Percentiles rank a stretch among this genome's conserved stretches.
Conservation (phyloP, 2,113 vertebrate species). For the Ciconia stormi region DNA sequence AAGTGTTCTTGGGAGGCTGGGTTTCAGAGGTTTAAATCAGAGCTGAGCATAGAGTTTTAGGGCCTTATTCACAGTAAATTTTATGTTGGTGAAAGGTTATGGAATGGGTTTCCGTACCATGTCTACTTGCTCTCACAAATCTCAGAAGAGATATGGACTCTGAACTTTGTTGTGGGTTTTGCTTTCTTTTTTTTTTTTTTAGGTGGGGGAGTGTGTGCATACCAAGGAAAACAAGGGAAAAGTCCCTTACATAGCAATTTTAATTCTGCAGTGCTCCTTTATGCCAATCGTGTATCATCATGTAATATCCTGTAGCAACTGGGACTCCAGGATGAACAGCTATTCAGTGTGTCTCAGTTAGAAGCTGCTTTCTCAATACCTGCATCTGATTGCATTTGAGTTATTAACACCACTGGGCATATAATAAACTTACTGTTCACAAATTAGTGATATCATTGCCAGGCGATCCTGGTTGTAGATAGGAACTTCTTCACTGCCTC, state of each 20-base stretch:
- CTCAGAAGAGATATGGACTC: neutral
- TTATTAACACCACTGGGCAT: neutral
- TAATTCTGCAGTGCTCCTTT: neutral
- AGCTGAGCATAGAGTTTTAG: slow-evolving; percentile 36
- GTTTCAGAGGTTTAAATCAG: slow-evolving; percentile 66
- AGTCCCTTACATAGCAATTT: neutral
- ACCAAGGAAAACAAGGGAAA: neutral
- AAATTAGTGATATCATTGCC: neutral
- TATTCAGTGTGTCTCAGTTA: neutral
- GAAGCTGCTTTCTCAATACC: neutral
- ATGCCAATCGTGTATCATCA: fast-evolving
- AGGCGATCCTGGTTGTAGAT: neutral
- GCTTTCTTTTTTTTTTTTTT: too few relatives aligned
- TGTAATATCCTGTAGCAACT: neutral
- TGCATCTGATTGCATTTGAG: neutral
- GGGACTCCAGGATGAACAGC: neutral
- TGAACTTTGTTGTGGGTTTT: neutral
- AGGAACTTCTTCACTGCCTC: neutral
- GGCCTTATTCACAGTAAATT: slow-evolving; percentile 67
- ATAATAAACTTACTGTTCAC: neutral
- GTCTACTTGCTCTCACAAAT: slow-evolving; percentile 30
- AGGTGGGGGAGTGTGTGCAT: fast-evolving
- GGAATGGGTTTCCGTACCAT: slow-evolving; percentile 45
- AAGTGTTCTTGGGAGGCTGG: slow-evolving; percentile 41
- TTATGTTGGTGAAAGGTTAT: slow-evolving; percentile 55